A percentile compares a stretch with the other conserved stretches of the same genome.
Evolutionary conservation across 2,888 invertebrate genomes (phyloP).

Genomic region (Sthenelais limicola): DNA sequence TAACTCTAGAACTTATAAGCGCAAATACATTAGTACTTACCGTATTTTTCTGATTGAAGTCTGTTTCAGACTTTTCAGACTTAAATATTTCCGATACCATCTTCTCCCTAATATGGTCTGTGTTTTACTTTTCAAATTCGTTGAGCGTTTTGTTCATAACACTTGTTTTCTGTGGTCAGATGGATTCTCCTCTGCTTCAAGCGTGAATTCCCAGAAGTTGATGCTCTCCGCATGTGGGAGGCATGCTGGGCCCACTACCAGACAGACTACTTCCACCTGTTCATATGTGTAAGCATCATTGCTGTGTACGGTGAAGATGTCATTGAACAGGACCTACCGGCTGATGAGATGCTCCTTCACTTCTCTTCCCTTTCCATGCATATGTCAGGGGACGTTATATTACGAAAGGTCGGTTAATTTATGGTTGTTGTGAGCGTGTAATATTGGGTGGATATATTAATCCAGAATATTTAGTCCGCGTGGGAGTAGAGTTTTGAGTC

Average conservation of each 20-base stretch:
- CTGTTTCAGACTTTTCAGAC: no score
- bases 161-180: slow-evolving; percentile 51
- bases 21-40: no score
- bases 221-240: slow-evolving; percentile 94
- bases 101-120: no score
- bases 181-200: slow-evolving; percentile 94
- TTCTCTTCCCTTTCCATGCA: slow-evolving; percentile 97
- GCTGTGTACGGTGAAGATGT: slow-evolving; percentile 89
- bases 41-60: no score
- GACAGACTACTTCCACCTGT: slow-evolving; percentile 96
- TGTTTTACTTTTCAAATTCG: no score
- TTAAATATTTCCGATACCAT: no score
- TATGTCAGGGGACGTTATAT: slow-evolving; percentile 93
- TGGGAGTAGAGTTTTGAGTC: no score
- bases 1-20: no score
- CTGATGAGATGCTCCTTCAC: slow-evolving; percentile 95
- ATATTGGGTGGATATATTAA: no score
- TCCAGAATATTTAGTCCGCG: no score
- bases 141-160: no score
- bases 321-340: slow-evolving; percentile 89
- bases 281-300: slow-evolving; percentile 93
- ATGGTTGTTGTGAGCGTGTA: not conserved
- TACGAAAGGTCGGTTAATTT: slow-evolving; percentile 83
- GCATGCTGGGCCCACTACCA: slow-evolving; percentile 97
- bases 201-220: slow-evolving; percentile 89